Conservation (phyloP, 2,113 vertebrate genomes). For the Sialia sialis region DNA sequence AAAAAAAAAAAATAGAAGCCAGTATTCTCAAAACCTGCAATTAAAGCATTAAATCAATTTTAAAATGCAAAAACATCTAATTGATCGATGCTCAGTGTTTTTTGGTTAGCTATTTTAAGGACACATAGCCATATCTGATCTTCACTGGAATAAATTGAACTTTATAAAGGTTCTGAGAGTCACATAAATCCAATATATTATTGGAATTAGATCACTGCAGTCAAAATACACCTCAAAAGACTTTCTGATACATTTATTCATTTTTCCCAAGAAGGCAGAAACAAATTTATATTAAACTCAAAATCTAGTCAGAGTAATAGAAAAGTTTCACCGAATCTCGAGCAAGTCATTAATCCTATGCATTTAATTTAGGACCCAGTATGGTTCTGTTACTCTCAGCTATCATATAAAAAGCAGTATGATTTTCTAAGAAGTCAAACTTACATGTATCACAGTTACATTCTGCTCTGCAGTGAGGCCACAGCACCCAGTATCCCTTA, state of each 20-base stretch:
- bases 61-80: neutral
- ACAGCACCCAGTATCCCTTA: neutral
- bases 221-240: neutral
- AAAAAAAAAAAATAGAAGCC: neutral
- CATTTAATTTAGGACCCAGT: slow-evolving; percentile 48
- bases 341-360: slow-evolving; percentile 35
- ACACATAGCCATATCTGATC: neutral
- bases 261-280: neutral
- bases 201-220: neutral
- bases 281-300: neutral
- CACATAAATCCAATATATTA: neutral
- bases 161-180: neutral
- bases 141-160: neutral
- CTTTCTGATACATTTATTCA: neutral
- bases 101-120: neutral
- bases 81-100: neutral
- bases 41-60: neutral
- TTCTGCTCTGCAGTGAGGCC: neutral
- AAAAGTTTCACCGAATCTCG: neutral
- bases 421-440: slow-evolving; percentile 18
- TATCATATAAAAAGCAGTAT: neutral
- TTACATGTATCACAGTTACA: neutral
- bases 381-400: neutral
- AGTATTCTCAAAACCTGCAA: neutral
- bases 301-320: neutral